Evolutionary conservation across 2,113 vertebrate species (phyloP).

Genomic region (Vanacampus margaritifer): DNA sequence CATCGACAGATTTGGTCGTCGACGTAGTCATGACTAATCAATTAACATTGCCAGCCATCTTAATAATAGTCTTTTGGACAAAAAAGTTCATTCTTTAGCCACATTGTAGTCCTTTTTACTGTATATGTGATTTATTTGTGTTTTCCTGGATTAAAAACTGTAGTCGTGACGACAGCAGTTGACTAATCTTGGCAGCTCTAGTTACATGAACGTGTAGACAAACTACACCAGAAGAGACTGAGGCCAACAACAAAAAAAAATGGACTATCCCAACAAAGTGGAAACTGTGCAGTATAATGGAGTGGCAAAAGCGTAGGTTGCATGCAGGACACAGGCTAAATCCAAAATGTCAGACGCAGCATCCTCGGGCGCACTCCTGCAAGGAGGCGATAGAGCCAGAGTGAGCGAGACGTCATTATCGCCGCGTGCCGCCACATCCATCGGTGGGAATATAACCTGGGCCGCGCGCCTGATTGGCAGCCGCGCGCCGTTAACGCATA

Average conservation of each 20-base stretch:
- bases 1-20: no score
- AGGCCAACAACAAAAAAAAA: background rate
- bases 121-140: no score
- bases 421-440: slow-evolving; percentile 46
- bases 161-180: no score
- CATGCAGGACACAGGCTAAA: background rate
- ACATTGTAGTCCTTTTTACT: no score
- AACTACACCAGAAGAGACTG: background rate
- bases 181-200: no score
- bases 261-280: background rate
- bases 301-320: background rate
- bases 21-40: no score
- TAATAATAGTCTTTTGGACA: no score
- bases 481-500: slow-evolving; percentile 61
- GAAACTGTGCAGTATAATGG: background rate
- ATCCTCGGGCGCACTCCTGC: slow-evolving; percentile 47
- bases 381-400: slow-evolving; percentile 53
- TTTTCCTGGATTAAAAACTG: no score
- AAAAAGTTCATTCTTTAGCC: no score
- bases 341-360: slow-evolving; percentile 38
- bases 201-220: background rate
- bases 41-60: no score
- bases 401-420: slow-evolving; percentile 53
- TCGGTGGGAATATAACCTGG: slow-evolving; percentile 57
- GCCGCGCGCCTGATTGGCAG: slow-evolving; percentile 63